Base-by-base conservation (phyloP, 1,140 invertebrate species). In the Magallana angulata region DNA sequence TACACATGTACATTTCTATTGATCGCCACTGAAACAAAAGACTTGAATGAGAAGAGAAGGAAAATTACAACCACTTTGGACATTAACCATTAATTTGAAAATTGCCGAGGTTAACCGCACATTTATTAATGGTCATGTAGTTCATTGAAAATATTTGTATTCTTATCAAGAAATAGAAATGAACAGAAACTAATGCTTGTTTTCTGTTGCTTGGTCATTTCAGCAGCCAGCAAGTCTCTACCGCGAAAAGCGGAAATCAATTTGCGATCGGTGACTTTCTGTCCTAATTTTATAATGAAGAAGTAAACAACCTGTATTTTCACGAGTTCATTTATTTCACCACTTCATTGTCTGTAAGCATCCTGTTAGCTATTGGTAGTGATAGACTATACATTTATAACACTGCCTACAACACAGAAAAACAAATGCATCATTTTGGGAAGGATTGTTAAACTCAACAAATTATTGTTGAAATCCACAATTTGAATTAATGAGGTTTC, bases 131-230 rank as follows among this genome's bases (percentile, higher is more conserved):
- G 68, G 68, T 7, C 68, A 76, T 76, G 68, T 76, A 76, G 68
- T 76, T 76, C 68, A 76, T 76, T 76, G 68, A 76, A 76, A 76
- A 76, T 18, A 76, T 76, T 76, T 76, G 68, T 76, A 76, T 30
- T 76, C 68, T 76, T 24, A 7, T 14, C 68, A 76, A 76, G 24
- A 76, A 76, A 76, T 76, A 76, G 12, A 12, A 30, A 76, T 76
- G 24, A 76, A 76, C 68, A 30, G 68, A 76, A 76, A 76, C 24
- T 76, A 76, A 76, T 76, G 24, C 24, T 76, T 76, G 68, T 76
- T 76, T 30, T 30, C 30, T 30, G 36, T 30, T 30, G 12, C 14
- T 76, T 76, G 68, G 68, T 76, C 68, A 76, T 30, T 30, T 76
- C 24, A 30, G 68, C 24, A 30, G 68, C 68, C 24, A 24, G 24